Base-by-base conservation (phyloP, 2,797 vertebrate species). In the Poeciliopsis turneri region DNA sequence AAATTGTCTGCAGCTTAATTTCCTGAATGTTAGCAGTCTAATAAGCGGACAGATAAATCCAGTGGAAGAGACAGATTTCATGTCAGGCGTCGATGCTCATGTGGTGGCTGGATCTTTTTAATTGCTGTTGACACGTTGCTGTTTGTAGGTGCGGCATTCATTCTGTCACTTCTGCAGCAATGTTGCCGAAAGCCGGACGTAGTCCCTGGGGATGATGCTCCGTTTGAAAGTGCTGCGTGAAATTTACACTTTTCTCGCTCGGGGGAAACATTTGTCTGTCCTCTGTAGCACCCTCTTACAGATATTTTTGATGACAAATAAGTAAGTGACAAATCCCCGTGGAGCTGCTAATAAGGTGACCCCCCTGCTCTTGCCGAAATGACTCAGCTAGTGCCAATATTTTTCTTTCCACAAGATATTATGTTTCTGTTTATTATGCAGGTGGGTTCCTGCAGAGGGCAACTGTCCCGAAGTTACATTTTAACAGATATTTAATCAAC, bases 371-470 rank as follows among this genome's bases (percentile, higher is more conserved):
- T 9, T 78, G 28, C 46, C 43, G 77, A 75, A 86, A 78, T 74
- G 33, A 87, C 69, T 75, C 36, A 30, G 30, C 28, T 53, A 46
- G 73, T 4, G 39, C 76, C 70, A 84, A 75, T 85, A 69, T 76
- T 84, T 78, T 80, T 46, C 59, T 49, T 78, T 72, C 39, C 61
- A 78, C 13, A 76, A 30, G 49, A 75, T 12, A 64, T 57, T 23
- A 6, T 43, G 45, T 16, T 66, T 28, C 8, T 55, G 3, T 12
- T 74, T 77, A 57, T 64, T 78, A 76, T 73, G 53, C 78, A 51
- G 69, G 41, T 77, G 25, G 70, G 30, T 16, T 23, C 3, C 51
- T 64, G 30, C 28, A 39, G 47, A 82, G 18, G 61, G 20, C 57
- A 77, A 78, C 25, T 61, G 70, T 72, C n/a, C 23, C 61, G 0